Evolutionary conservation across 2,113 vertebrate species (phyloP).

Genomic region (Oryzias melastigma): DNA sequence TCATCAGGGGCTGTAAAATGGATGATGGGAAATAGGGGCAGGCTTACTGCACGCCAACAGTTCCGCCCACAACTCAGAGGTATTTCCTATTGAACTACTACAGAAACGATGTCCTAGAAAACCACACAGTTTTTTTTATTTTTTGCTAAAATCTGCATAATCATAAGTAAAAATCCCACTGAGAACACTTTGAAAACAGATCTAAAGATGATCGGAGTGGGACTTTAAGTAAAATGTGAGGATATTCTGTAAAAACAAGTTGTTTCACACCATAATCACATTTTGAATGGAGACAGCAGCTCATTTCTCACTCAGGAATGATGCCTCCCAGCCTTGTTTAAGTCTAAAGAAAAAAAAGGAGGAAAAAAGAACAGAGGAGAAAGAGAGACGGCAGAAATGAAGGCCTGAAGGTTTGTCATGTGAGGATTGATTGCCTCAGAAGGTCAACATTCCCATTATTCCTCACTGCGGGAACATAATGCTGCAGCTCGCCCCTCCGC

Average conservation of each 20-base stretch:
- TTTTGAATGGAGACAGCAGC: constrained; percentile 2
- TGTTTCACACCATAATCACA: constrained; percentile 1
- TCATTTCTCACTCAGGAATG: constrained; percentile 21
- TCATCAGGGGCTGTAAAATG: no score
- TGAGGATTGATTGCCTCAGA: constrained; percentile 63
- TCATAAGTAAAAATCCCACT: no score
- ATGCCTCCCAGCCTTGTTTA: constrained; percentile 35
- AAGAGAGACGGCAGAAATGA: constrained; percentile 29
- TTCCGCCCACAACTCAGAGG: no score
- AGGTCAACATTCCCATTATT: constrained; percentile 71
- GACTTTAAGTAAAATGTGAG: neutral
- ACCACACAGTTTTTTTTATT: no score
- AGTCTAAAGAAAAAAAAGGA: neutral
- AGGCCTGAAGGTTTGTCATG: constrained; percentile 65
- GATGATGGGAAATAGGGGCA: no score
- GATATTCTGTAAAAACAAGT: neutral
- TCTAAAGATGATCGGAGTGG: neutral
- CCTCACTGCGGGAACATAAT: constrained; percentile 33
- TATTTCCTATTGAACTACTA: no score
- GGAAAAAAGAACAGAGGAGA: neutral
- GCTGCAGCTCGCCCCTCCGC: constrained; percentile 37
- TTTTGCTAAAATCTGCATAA: no score
- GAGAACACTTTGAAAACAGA: no score
- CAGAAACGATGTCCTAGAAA: no score
- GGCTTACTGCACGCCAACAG: no score